phyloP scores from a whole-genome alignment of 2,888 invertebrate genomes.

The Oscheius onirici region DNA sequence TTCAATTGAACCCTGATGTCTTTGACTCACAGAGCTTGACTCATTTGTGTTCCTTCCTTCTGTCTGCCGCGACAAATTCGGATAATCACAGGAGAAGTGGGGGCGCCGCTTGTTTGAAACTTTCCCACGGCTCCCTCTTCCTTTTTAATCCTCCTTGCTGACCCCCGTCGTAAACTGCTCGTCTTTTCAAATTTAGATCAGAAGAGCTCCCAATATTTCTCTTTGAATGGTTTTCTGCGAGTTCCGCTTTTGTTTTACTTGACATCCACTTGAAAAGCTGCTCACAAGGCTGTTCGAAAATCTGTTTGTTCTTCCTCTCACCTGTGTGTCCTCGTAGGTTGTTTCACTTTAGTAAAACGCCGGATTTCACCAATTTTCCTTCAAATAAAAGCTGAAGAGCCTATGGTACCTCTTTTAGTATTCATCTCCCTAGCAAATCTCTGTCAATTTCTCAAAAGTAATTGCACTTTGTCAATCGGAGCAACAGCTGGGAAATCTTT shows the following conservation, averaged over 20 bases:
- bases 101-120: conserved; percentile 26
- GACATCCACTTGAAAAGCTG: background rate
- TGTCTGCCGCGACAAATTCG: too few relatives aligned
- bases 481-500: conserved; percentile 17
- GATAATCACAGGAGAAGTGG: conserved; percentile 11
- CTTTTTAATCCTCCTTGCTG: conserved; percentile 8
- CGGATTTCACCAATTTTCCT: too few relatives aligned
- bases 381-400: too few relatives aligned
- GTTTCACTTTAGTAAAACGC: too few relatives aligned
- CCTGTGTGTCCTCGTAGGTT: too few relatives aligned
- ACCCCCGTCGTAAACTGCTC: conserved; percentile 21
- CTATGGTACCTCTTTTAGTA: too few relatives aligned
- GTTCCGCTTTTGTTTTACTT: background rate
- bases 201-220: background rate
- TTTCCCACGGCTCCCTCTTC: conserved; percentile 27
- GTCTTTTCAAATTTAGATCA: background rate
- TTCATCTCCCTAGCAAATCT: too few relatives aligned
- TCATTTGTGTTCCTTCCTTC: conserved; percentile 4
- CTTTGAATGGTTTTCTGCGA: background rate
- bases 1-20: too few relatives aligned
- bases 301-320: conserved; percentile 15
- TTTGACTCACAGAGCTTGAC: background rate
- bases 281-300: background rate
- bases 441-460: too few relatives aligned
- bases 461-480: too few relatives aligned